A percentile compares a stretch with the other conserved stretches of the same genome.
Evolutionary conservation across 2,113 vertebrate species (phyloP).

Genomic region (Bufo gargarizans): DNA sequence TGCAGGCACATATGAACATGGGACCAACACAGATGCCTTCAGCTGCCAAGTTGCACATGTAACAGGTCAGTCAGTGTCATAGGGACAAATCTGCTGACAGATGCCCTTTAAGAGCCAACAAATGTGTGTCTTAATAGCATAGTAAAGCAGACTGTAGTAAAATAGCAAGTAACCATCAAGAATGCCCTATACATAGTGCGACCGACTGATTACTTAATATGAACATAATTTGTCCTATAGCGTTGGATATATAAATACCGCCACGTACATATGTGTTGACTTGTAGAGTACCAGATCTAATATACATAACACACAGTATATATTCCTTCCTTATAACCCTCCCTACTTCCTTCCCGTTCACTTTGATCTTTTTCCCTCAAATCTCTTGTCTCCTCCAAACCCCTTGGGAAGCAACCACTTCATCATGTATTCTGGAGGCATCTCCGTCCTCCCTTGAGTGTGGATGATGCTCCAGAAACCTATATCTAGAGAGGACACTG

Average conservation of each 20-base stretch:
- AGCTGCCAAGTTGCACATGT: too few species aligned
- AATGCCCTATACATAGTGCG: background rate
- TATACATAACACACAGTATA: background rate
- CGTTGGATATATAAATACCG: background rate
- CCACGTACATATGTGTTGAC: background rate
- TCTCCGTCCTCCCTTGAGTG: conserved; percentile 34
- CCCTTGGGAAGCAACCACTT: conserved; percentile 43
- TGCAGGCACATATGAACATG: too few species aligned
- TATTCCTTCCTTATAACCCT: background rate
- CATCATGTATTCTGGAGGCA: conserved; percentile 53
- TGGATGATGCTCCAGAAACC: conserved; percentile 53
- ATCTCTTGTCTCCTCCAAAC: conserved; percentile 12
- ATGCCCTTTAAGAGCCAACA: too few species aligned
- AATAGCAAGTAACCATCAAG: background rate
- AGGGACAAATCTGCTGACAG: too few species aligned
- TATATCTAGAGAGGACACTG: conserved; percentile 55
- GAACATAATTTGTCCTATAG: background rate
- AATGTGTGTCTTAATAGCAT: background rate
- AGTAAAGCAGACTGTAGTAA: background rate
- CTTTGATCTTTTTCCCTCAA: conserved; percentile 36
- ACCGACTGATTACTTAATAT: background rate
- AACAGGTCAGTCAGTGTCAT: too few species aligned
- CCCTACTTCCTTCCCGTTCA: background rate
- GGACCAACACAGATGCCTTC: too few species aligned
- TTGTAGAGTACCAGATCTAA: background rate